Percentiles rank a stretch among this genome's conserved stretches.
phyloP scores from a whole-genome alignment of 2,888 invertebrate genomes.

The Macrosoma leucophasiata region DNA sequence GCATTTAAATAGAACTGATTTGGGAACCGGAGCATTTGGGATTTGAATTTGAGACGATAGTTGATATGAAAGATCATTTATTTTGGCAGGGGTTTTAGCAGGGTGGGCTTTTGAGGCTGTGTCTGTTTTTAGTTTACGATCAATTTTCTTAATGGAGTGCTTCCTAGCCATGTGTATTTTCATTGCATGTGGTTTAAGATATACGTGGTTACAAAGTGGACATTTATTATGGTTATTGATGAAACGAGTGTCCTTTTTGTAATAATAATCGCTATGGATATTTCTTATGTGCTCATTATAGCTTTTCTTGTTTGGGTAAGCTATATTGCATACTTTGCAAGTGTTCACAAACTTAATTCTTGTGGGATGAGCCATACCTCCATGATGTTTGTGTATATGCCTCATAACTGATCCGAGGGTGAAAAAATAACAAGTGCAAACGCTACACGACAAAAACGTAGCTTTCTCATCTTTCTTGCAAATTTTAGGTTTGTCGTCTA shows the following conservation, averaged over 20 bases:
- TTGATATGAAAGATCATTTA: background rate
- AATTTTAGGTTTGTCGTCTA: background rate
- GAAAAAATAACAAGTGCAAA: conserved; percentile 15
- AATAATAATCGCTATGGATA: conserved; percentile 5
- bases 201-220: conserved; percentile 13
- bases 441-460: conserved; percentile 3
- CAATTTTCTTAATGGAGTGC: conserved; percentile 7
- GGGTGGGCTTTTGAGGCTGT: background rate
- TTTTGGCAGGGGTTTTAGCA: background rate
- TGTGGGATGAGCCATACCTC: background rate
- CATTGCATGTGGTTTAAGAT: conserved; percentile 10
- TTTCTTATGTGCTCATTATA: conserved; percentile 14
- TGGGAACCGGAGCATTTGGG: conserved; percentile 9
- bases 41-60: background rate
- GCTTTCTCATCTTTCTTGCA: background rate
- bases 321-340: conserved; percentile 5
- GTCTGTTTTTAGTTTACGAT: background rate
- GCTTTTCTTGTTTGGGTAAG: background rate
- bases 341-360: background rate
- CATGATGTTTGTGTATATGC: conserved; percentile 6
- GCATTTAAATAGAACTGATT: conserved; percentile 24
- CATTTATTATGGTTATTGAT: conserved; percentile 12
- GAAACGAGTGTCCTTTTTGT: background rate
- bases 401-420: background rate
- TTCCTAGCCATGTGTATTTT: conserved; percentile 13